Evolutionary conservation across 37 sponge, comb jelly and placozoan genomes (phyloP).

Genomic region (Aplysina aerophoba): DNA sequence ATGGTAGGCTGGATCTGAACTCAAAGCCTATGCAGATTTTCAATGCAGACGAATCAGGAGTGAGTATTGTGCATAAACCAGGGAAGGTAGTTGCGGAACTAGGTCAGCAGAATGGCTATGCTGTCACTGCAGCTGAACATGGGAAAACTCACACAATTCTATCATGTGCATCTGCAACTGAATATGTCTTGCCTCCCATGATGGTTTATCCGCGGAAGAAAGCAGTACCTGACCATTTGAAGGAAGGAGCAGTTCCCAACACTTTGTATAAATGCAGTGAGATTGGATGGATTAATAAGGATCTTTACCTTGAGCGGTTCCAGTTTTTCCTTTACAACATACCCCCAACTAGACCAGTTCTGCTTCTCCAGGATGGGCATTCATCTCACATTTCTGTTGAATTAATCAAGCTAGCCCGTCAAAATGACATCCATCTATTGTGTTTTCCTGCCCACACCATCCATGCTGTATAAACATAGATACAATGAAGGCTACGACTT

Average conservation of each 20-base stretch:
- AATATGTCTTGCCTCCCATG: slow-evolving; percentile 53
- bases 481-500: slow-evolving; percentile 47
- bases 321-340: slow-evolving; percentile 51
- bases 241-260: slow-evolving; percentile 48
- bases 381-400: slow-evolving; percentile 57
- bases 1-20: slow-evolving; percentile 54
- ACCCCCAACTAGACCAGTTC: slow-evolving; percentile 57
- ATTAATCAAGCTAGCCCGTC: slow-evolving; percentile 58
- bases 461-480: background rate
- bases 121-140: slow-evolving; percentile 50
- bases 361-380: slow-evolving; percentile 69
- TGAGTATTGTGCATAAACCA: slow-evolving; percentile 42
- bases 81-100: slow-evolving; percentile 53
- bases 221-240: slow-evolving; percentile 24
- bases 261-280: slow-evolving; percentile 59
- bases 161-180: slow-evolving; percentile 59
- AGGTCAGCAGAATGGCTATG: slow-evolving; percentile 47
- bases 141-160: slow-evolving; percentile 62
- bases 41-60: slow-evolving; percentile 57
- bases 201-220: slow-evolving; percentile 65
- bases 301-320: slow-evolving; percentile 62
- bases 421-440: slow-evolving; percentile 47
- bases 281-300: slow-evolving; percentile 59
- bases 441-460: slow-evolving; percentile 60
- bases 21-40: slow-evolving; percentile 70